A percentile compares a stretch with the other conserved stretches of the same genome.
phyloP scores from a whole-genome alignment of 2,113 vertebrate genomes.

The Microcebus ravelobensis region DNA sequence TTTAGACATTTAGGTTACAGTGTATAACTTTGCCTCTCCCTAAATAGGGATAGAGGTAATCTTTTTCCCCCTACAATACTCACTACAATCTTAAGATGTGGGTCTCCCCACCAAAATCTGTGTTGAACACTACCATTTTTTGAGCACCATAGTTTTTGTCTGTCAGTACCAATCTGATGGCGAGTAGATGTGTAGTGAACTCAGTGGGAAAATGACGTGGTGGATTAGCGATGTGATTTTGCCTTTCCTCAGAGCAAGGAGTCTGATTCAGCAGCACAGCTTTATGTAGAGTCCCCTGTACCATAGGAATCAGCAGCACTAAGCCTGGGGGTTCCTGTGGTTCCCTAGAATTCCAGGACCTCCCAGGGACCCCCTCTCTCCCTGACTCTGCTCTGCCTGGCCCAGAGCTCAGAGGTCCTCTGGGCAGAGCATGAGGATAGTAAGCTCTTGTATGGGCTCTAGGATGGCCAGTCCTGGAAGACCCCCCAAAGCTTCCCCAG shows the following conservation, averaged over 20 bases:
- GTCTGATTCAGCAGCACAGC: not conserved
- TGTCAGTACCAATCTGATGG: too few species aligned
- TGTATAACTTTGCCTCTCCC: too few species aligned
- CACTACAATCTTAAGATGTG: too few species aligned
- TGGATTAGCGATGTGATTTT: fast-evolving
- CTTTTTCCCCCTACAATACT: too few species aligned
- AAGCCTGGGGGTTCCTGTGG: not conserved
- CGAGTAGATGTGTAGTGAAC: too few species aligned
- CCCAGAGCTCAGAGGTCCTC: not conserved
- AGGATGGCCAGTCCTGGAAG: fast-evolving
- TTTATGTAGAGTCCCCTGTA: not conserved
- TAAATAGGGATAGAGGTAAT: too few species aligned
- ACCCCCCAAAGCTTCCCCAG: not conserved
- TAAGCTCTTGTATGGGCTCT: not conserved
- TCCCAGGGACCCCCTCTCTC: not conserved
- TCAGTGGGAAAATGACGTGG: not conserved
- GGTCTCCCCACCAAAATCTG: too few species aligned
- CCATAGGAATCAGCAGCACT: fast-evolving
- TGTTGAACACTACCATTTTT: too few species aligned
- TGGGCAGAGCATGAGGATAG: not conserved
- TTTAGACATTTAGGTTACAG: too few species aligned
- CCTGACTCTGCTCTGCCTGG: not conserved
- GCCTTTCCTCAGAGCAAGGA: not conserved
- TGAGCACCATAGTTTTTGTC: too few species aligned
- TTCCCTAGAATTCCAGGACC: not conserved